phyloP scores from a whole-genome alignment of 2,888 invertebrate species.

The Oxyscelio sp. region DNA sequence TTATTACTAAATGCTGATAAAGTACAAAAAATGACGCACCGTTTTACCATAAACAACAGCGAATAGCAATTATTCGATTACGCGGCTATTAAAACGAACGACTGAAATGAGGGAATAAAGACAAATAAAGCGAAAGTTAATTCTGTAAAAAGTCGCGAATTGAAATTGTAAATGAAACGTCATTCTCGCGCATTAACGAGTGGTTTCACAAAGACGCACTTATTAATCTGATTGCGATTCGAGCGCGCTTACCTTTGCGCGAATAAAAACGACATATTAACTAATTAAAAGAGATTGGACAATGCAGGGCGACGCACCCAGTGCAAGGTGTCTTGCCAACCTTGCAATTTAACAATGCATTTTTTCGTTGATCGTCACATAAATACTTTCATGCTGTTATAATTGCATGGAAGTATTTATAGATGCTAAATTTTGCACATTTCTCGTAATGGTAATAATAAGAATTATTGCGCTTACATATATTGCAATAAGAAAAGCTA shows the following conservation, averaged over 20 bases:
- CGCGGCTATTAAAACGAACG: too few relatives aligned
- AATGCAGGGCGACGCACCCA: not conserved
- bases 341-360: not conserved
- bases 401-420: too few relatives aligned
- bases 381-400: too few relatives aligned
- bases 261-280: slow-evolving; percentile 38
- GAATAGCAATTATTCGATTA: too few relatives aligned
- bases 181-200: slow-evolving; percentile 35
- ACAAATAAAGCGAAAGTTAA: slow-evolving; percentile 23
- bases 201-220: slow-evolving; percentile 33
- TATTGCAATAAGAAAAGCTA: too few relatives aligned
- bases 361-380: too few relatives aligned
- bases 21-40: too few relatives aligned
- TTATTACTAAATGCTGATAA: too few relatives aligned
- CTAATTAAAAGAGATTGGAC: slow-evolving; percentile 29
- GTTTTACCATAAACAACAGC: too few relatives aligned
- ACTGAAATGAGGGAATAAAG: slow-evolving; percentile 3
- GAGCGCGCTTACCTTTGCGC: slow-evolving; percentile 26
- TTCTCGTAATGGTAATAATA: too few relatives aligned
- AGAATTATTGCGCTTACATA: too few relatives aligned
- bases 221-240: slow-evolving; percentile 33
- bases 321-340: not conserved
- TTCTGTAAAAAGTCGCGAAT: slow-evolving; percentile 25
- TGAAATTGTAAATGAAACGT: slow-evolving; percentile 30
- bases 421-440: too few relatives aligned